Percentiles rank a stretch among this genome's conserved stretches.
phyloP scores from a whole-genome alignment of 2,113 vertebrate species.

The Meleagris gallopavo region DNA sequence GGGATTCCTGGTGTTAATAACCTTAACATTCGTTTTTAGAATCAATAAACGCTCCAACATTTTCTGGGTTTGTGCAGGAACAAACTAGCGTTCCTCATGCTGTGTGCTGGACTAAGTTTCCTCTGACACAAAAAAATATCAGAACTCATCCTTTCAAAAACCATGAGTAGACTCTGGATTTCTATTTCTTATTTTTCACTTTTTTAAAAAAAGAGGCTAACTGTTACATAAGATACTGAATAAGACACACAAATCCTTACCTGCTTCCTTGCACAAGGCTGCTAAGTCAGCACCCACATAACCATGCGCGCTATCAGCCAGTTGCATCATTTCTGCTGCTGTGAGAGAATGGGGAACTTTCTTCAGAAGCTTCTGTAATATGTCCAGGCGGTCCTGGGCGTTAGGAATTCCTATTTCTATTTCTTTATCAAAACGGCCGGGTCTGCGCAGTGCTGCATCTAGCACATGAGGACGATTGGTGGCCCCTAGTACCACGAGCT shows the following conservation, averaged over 20 bases:
- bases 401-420: conserved; percentile 93
- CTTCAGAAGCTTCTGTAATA: conserved; percentile 86
- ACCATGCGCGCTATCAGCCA: conserved; percentile 88
- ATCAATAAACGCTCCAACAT: not conserved
- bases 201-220: not conserved
- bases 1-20: not conserved
- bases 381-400: conserved; percentile 86
- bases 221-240: not conserved
- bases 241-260: conserved; percentile 70
- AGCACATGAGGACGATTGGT: conserved; percentile 93
- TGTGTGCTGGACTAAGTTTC: not conserved
- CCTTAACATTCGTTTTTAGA: not conserved
- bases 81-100: not conserved
- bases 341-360: conserved; percentile 80
- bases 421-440: conserved; percentile 95
- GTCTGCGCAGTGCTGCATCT: conserved; percentile 91
- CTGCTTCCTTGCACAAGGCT: conserved; percentile 94
- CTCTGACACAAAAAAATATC: not conserved
- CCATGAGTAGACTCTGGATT: not conserved
- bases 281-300: conserved; percentile 95
- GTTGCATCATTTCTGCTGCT: conserved; percentile 75
- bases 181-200: not conserved
- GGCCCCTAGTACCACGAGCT: conserved; percentile 91
- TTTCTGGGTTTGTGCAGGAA: not conserved
- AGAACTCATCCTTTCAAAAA: not conserved